A percentile compares a stretch with the other conserved stretches of the same genome.
These are phyloP conservation scores for Drosophila paramelanica DNA, from an alignment of 2,888 invertebrate species.

Conservation along the genomic window DNA sequence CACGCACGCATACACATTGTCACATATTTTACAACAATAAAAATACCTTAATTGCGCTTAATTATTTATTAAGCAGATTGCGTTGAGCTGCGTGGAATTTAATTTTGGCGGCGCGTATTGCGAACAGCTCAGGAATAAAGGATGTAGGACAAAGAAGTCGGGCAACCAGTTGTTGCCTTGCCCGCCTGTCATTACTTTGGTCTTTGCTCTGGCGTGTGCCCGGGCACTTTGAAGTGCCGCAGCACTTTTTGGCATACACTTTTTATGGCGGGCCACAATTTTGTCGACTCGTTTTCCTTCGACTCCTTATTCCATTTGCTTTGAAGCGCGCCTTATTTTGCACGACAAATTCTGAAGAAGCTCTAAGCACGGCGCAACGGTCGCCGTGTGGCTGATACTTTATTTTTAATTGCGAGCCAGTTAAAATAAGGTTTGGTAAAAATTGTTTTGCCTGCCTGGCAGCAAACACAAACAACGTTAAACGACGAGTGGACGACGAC, in stretches of 20 bases:
- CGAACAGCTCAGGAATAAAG: constrained; percentile 34
- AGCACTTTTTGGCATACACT: constrained; percentile 62
- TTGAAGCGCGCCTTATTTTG: constrained; percentile 50
- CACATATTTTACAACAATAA: constrained; percentile 40
- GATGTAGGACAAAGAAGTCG: constrained; percentile 4
- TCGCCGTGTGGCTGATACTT: no score
- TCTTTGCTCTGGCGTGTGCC: constrained; percentile 36
- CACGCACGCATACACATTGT: constrained; percentile 10
- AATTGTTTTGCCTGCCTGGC: constrained; percentile 57
- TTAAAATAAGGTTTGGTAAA: constrained; percentile 30
- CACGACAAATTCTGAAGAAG: constrained; percentile 18
- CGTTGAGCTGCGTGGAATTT: constrained; percentile 48
- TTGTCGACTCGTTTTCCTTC: constrained; percentile 24
- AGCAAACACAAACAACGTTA: constrained; percentile 17
- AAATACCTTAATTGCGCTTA: constrained; percentile 64
- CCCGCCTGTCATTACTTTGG: constrained; percentile 35
- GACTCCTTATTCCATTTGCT: constrained; percentile 46
- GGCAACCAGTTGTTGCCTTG: constrained; percentile 42
- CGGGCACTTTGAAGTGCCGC: constrained; percentile 56
- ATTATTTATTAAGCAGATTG: constrained; percentile 69
- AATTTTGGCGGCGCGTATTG: constrained; percentile 43
- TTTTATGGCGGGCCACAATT: constrained; percentile 34
- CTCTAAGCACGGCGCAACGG: neutral
- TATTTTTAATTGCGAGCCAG: constrained; percentile 34
- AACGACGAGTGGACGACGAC: constrained; percentile 29